Base-by-base conservation (phyloP, 2,888 invertebrate genomes). In the Phortica okadai region DNA sequence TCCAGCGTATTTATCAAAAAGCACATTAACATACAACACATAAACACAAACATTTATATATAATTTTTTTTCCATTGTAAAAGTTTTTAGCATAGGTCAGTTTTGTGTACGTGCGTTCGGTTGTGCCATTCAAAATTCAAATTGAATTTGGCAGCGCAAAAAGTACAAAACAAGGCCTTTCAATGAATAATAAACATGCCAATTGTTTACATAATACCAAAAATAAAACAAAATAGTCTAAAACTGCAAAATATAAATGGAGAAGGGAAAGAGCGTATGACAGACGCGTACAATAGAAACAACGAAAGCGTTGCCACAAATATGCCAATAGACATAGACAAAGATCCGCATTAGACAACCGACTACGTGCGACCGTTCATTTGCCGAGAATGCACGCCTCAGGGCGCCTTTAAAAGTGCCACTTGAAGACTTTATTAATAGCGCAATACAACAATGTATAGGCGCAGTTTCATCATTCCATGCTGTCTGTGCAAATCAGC, bases 341-440 rank as follows among this genome's bases (percentile, higher is more conserved):
- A 33, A 33, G 33, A 33, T 58, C 14, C 21, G 21, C 59, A 59
- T 59, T 42, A 66, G 66, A 66, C 41, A 42, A 42, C 1, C 33
- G 10, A 16, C 56, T 16, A 7, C 56, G 16, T 16, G 16, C 14
- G 14, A 16, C 14, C 16, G 56, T 16, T 56, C n/a, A 56, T 2
- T 56, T 62, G 62, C 10, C 5, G 16, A 21, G 21, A 62, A 62
- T 21, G 16, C 10, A 21, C 14, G 16, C 69, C 69, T 44, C 21
- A 21, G 69, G 69, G 69, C 69, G 21, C 69, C 25, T 45, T 69
- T 45, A 69, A 21, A n/a, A 21, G 16, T 45, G 45, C 69, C 69
- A 69, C 69, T 69, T 69, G 69, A 69, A 45, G 45, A 45, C 69
- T 69, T 21, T 69, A 69, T 69, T 69, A 69, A 69, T 69, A 69